Base-by-base conservation (phyloP, 1,140 invertebrate genomes). In the Octopus sinensis region DNA sequence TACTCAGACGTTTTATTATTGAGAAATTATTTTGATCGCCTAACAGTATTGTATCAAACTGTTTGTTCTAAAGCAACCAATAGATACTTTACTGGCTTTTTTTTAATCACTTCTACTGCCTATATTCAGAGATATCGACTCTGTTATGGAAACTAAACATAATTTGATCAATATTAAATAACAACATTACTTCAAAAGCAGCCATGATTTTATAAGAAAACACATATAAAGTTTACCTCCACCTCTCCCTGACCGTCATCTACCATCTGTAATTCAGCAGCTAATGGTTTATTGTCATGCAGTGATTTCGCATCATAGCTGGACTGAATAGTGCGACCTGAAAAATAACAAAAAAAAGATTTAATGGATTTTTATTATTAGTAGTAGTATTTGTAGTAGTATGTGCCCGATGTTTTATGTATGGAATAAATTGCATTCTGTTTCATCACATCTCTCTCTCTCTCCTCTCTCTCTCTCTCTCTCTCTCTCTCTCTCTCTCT, bases 181-280 rank as follows among this genome's bases (percentile, higher is more conserved):
- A 43, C 30, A 43, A 43, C 30, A 2, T 43, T 43, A 43, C 30
- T 43, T 43, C 30, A 43, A 43, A 43, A 43, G 30, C 1, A 43
- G 30, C 30, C 30, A 43, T 43, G 30, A 43, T 43, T 43, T 43
- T 43, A 43, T 43, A 43, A 43, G 30, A 43, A 43, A 43, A 43
- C 30, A 43, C 30, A 43, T 43, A 43, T 43, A 43, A 12, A 30
- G 86, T 94, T 96, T 75, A 97, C 92, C 56, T 93, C 93, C 73
- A 95, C 93, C 54, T 93, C 93, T 0, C 96, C 96, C n/a, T 93
- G 93, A 4, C 96, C 96, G 90, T 98, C 96, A 89, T 98, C 97
- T 6, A 97, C 93, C 84, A 98, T 92, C 90, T 96, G 95, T 0
- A 94, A 94, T 90, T 96, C 93, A 1, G 95, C 95, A 0, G 95